Base-by-base conservation (phyloP, 1,140 invertebrate species). In the Samia ricini region DNA sequence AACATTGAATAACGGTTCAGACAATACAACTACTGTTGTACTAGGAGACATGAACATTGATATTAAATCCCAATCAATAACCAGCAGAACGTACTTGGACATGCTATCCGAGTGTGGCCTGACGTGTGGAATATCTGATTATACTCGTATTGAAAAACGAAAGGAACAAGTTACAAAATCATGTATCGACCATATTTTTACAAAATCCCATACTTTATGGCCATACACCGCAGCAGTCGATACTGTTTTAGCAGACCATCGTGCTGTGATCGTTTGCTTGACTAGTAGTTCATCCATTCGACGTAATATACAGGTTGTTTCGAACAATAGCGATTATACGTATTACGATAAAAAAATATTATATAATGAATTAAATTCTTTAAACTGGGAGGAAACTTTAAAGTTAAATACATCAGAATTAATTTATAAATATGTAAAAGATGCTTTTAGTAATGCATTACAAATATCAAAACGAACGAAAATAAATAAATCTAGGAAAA, bases 181-280 rank as follows among this genome's bases (percentile, higher is more conserved):
- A 19, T 77, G 74, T 42, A 75, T 77, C 57, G 71, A 77, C 21
- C 72, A 77, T 59, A 66, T 72, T 21, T 79, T 79, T 67, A 69
- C 69, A 1, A 66, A 72, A 18, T 69, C 74, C 60, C 69, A 69
- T 33, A 76, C 69, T 59, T 67, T 71, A 20, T 1, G 60, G 63
- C 69, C 70, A 55, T 77, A 61, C 56, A 60, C 75, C 10, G 75
- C 77, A n/a, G 77, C 59, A 58, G 23, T 79, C 21, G 71, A 79
- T 33, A 26, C 68, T 7, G 71, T 70, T 73, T 68, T 79, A 63
- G 72, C 71, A 8, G 76, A 77, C 60, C 76, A 75, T 21, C 66
- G 68, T 3, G 66, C 63, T 1, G 58, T 74, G 52, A 59, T 74
- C 5, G 62, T 76, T 26, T 58, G 21, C 59, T 5, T 76, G 74